Evolutionary conservation across 2,888 invertebrate species (phyloP), one percentile per base, ranked within the genome.

Genomic region (Euspilapteryx auroguttella): DNA sequence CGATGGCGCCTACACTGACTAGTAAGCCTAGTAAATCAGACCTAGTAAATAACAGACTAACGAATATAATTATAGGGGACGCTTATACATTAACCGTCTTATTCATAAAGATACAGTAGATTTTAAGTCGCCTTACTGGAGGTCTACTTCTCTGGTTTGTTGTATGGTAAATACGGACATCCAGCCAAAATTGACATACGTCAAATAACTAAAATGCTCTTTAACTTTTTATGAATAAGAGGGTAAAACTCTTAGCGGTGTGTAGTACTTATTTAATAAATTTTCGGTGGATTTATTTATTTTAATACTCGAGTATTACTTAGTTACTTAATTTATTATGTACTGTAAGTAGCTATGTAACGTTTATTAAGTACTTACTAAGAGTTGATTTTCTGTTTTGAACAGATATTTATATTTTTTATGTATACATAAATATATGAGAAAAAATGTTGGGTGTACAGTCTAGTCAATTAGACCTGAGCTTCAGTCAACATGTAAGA

Each of bases 241-340:
- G n/a, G n/a, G n/a, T 29, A 56, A 61, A 51, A 48, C 57, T 62
- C 62, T 56, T 48, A 50, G 57, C 57, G 55, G 64, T 59, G 66
- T 68, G 63, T 62, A 55, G 58, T 59, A 59, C 55, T 21, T 14
- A 59, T 55, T 21, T 14, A 26, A 32, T 27, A 62, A 61, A 63
- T 65, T 66, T 71, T 69, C 59, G 63, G 59, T 69, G 69, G 47
- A 64, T 69, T 64, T 63, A 63, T 56, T 62, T 49, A 52, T 56
- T 75, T 69, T 71, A 73, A 73, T 75, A 71, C 73, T 73, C 73
- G 73, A 73, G 73, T 75, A 75, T 75, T 75, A n/a, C n/a, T n/a
- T n/a, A 73, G 75, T 53, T 40, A 55, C 61, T 58, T 63, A 61
- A 65, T 64, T 61, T 64, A 64, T n/a, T 66, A 56, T 63, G 62